phyloP scores from a whole-genome alignment of 2,888 invertebrate genomes.

The Dryococelus australis region DNA sequence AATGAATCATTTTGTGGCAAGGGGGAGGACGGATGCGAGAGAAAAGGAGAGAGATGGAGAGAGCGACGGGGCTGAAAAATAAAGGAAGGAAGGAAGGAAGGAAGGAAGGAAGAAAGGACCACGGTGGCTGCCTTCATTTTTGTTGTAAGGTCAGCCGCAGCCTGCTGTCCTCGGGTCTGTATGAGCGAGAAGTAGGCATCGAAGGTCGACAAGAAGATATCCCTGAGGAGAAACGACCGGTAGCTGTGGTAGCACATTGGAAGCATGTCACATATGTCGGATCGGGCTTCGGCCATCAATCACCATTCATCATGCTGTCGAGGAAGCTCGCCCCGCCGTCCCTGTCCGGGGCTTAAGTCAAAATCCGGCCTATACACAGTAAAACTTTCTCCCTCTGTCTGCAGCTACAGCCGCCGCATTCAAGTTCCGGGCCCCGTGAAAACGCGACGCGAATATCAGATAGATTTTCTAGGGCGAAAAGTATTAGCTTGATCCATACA shows the following conservation, averaged over 20 bases:
- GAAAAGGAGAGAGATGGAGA: too few species aligned
- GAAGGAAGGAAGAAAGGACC: not conserved
- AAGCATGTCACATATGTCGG: conserved; percentile 39
- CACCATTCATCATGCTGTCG: conserved; percentile 42
- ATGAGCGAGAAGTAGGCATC: not conserved
- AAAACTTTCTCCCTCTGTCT: not conserved
- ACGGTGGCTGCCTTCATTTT: not conserved
- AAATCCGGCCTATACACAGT: not conserved
- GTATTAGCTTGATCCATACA: too few species aligned
- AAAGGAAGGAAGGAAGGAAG: too few species aligned
- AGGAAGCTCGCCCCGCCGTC: conserved; percentile 13
- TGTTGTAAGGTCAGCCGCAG: not conserved
- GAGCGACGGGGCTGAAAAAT: too few species aligned
- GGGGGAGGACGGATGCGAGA: not conserved
- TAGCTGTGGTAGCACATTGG: conserved; percentile 18
- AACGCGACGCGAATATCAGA: not conserved
- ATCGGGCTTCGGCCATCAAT: conserved; percentile 39
- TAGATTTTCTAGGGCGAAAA: too few species aligned
- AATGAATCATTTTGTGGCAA: not conserved
- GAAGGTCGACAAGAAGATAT: not conserved
- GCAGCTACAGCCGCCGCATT: not conserved
- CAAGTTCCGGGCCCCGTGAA: not conserved
- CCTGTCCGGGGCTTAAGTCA: conserved; percentile 17
- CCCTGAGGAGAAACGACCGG: not conserved
- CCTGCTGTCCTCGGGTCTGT: not conserved